Evolutionary conservation across 2,113 vertebrate genomes (phyloP).

Genomic region (Sphaerodactylus townsendi): DNA sequence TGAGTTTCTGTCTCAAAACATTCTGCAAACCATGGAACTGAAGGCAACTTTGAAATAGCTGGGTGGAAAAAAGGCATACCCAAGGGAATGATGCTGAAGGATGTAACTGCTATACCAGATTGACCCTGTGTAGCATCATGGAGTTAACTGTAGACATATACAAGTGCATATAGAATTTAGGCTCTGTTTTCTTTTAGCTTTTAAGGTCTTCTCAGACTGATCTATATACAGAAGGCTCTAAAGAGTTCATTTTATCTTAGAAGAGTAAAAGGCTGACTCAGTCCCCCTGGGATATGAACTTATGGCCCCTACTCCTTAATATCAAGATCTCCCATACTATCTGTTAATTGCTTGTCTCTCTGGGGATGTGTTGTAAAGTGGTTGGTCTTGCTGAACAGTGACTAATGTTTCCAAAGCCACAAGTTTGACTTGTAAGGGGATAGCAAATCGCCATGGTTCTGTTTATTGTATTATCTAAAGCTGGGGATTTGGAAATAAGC

Average conservation of each 20-base stretch:
- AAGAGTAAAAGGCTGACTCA: not conserved
- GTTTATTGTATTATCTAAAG: rapidly evolving
- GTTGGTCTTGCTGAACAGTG: not conserved
- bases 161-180: not conserved
- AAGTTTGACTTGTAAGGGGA: not conserved
- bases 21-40: not conserved
- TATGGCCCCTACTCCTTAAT: not conserved
- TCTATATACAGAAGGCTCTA: not conserved
- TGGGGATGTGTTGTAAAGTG: not conserved
- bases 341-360: not conserved
- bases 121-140: not conserved
- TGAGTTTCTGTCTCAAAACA: conserved; percentile 22
- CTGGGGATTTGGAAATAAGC: not conserved
- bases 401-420: not conserved
- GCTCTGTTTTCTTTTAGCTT: not conserved
- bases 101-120: not conserved
- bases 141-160: not conserved
- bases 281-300: not conserved
- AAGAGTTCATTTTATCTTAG: not conserved
- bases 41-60: not conserved
- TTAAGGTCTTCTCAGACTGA: not conserved
- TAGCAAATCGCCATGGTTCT: rapidly evolving
- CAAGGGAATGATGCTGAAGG: conserved; percentile 2
- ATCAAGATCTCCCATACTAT: not conserved
- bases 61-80: not conserved